phyloP scores from a whole-genome alignment of 92 coral and sea anemone genomes.

The Zoanthus gigantus region DNA sequence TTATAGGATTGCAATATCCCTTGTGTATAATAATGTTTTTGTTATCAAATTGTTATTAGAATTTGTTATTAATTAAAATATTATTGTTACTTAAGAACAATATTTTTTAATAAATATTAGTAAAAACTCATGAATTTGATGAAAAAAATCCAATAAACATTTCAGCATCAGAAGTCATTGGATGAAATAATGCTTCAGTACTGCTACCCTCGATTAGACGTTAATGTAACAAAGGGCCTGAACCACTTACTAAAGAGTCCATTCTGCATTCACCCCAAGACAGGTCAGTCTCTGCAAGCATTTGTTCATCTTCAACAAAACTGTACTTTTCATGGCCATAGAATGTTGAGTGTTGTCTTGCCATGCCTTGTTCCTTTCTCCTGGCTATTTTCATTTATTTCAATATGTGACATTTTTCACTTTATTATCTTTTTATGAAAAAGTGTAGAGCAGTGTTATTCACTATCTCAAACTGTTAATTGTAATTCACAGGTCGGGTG shows the following conservation, averaged over 20 bases:
- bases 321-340: neutral
- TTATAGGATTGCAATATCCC: too few species aligned
- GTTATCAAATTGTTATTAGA: too few species aligned
- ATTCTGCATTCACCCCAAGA: conserved; percentile 95
- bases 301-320: neutral
- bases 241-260: conserved; percentile 97
- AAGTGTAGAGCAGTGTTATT: neutral
- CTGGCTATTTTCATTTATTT: too few species aligned
- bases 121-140: too few species aligned
- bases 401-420: too few species aligned
- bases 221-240: conserved; percentile 96
- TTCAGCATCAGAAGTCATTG: conserved; percentile 12
- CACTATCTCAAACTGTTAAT: neutral
- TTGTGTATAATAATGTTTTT: too few species aligned
- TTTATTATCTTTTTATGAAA: too few species aligned
- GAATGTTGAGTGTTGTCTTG: too few species aligned
- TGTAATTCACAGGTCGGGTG: conserved; percentile 79
- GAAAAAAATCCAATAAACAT: neutral
- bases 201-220: conserved; percentile 96
- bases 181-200: conserved; percentile 93
- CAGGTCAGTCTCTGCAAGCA: conserved; percentile 65
- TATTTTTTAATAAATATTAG: too few species aligned
- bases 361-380: too few species aligned
- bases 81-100: neutral
- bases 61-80: too few species aligned